Conservation (phyloP, 2,797 vertebrate species). For the Crenuchus spilurus region DNA sequence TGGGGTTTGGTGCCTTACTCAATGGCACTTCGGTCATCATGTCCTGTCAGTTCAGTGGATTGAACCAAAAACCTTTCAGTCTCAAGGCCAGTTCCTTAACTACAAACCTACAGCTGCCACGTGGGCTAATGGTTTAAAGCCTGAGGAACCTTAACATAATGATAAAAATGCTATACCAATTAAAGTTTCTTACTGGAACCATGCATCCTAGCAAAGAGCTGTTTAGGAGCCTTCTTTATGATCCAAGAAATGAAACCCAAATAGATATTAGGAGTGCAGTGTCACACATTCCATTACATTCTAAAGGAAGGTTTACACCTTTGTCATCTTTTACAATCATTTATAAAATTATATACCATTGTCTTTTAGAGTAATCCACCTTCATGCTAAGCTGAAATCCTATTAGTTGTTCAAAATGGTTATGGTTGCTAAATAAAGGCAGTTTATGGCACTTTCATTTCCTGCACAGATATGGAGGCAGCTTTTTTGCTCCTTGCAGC, state of each 20-base stretch:
- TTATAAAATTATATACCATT: neutral
- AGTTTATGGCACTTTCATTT: neutral
- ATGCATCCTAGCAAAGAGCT: neutral
- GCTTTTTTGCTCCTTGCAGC: constrained; percentile 31
- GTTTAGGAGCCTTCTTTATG: neutral
- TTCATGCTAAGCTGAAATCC: neutral
- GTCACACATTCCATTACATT: neutral
- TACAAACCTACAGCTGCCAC: too few relatives aligned
- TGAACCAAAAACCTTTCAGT: too few relatives aligned
- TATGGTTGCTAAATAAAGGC: constrained; percentile 6
- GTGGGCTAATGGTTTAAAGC: neutral
- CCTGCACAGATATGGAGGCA: neutral
- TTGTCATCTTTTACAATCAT: neutral
- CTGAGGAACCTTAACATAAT: neutral
- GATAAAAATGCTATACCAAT: neutral
- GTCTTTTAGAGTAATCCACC: neutral
- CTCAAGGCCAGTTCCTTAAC: too few relatives aligned
- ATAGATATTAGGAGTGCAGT: neutral
- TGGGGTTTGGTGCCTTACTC: too few relatives aligned
- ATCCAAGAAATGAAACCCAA: too few relatives aligned
- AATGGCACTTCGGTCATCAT: too few relatives aligned
- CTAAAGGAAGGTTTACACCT: neutral
- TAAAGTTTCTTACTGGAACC: neutral
- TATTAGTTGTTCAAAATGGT: neutral
- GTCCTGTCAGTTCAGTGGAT: too few relatives aligned